These are phyloP conservation scores for Enteromius anoplus DNA, from an alignment of 2,797 vertebrate species.

Conservation along the genomic window DNA sequence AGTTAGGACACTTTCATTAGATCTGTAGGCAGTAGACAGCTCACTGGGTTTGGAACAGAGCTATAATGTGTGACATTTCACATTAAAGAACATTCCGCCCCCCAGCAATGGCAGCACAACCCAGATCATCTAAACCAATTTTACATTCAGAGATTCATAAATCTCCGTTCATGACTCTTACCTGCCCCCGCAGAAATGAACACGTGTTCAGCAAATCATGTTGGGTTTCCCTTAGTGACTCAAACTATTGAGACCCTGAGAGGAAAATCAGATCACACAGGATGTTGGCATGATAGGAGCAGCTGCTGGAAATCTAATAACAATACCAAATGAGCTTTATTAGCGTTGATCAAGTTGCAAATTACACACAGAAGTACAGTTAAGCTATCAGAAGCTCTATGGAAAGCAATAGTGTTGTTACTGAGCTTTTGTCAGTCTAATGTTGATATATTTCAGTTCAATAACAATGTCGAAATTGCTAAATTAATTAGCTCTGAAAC, in stretches of 20 bases:
- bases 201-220: slow-evolving; percentile 25
- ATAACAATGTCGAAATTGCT: background rate
- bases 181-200: slow-evolving; percentile 30
- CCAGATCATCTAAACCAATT: slow-evolving; percentile 41
- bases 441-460: background rate
- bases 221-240: slow-evolving; percentile 35
- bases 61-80: background rate
- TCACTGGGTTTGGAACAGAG: background rate
- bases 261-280: slow-evolving; percentile 44
- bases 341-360: background rate
- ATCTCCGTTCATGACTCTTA: slow-evolving; percentile 27
- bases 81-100: background rate
- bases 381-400: background rate
- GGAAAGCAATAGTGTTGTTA: background rate
- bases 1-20: background rate
- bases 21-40: background rate
- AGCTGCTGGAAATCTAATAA: slow-evolving; percentile 28
- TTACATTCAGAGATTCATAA: slow-evolving; percentile 30
- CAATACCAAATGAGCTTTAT: slow-evolving; percentile 15
- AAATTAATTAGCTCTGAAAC: too few relatives aligned
- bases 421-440: background rate
- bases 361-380: background rate
- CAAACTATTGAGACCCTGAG: slow-evolving; percentile 11
- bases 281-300: slow-evolving; percentile 33
- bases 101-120: slow-evolving; percentile 4